A percentile compares a stretch with the other conserved stretches of the same genome.
phyloP scores from a whole-genome alignment of 2,888 invertebrate species.

The Ferrisia virgata region DNA sequence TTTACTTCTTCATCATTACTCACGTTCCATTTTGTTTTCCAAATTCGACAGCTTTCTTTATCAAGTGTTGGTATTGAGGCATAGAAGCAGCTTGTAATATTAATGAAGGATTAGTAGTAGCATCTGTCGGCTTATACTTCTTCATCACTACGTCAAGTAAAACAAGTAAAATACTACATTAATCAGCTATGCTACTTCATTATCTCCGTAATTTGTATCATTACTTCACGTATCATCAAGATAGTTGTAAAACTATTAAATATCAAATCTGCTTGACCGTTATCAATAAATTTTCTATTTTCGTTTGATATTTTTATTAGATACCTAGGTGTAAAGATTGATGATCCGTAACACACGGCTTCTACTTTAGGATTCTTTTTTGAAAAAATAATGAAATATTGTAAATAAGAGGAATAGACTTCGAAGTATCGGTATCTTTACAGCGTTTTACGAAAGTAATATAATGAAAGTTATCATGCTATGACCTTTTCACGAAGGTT shows the following conservation, averaged over 20 bases:
- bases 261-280: neutral
- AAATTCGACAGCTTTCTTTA: conserved; percentile 86
- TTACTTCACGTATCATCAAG: neutral
- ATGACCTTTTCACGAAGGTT: conserved; percentile 12
- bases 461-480: neutral
- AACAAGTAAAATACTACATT: conserved; percentile 40
- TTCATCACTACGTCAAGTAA: conserved; percentile 74
- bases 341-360: too few relatives aligned
- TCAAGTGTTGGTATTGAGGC: conserved; percentile 85
- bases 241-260: neutral
- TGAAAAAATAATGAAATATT: neutral
- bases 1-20: conserved; percentile 51
- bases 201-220: neutral
- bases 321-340: too few relatives aligned
- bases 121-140: conserved; percentile 96
- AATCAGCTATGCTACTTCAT: neutral
- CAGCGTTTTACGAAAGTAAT: neutral
- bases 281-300: neutral
- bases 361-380: neutral
- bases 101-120: conserved; percentile 97
- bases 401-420: neutral
- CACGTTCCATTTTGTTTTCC: conserved; percentile 67
- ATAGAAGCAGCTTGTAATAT: conserved; percentile 91
- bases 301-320: too few relatives aligned
- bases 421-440: neutral